Base-by-base conservation (phyloP, 2,113 vertebrate species). In the Ahaetulla prasina region DNA sequence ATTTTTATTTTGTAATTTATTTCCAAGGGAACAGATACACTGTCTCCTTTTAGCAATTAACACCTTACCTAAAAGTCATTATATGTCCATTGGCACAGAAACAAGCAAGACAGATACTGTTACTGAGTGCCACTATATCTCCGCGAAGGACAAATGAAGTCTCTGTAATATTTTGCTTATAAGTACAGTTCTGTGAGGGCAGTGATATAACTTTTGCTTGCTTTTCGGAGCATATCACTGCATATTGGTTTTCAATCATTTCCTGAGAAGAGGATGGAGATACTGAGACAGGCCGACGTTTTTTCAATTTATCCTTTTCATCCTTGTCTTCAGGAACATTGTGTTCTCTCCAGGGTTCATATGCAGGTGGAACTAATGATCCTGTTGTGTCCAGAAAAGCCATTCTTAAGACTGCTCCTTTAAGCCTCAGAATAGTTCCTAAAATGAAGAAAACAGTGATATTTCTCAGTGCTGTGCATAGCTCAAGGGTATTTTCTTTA, bases 31-130 rank as follows among this genome's bases (percentile, higher is more conserved):
- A 84, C 47, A 63, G 23, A 88, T 22, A 43, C 22, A n/a, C 25
- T 60, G 14, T 57, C 12, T 89, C 10, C 45, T 86, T 50, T 90
- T 86, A 60, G 55, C 16, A 90, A 52, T 92, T 52, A 39, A 86
- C 60, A 53, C 85, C 98, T 98, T 97, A 99, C 99, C 99, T 99
- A 96, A 99, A 99, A 93, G 99, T 98, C 99, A 99, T 99, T 96
- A 99, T 99, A 97, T 99, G 99, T 96, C 99, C 99, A 30, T 99
- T 99, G 97, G 99, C 99, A 96, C 99, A 99, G 97, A 99, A 99
- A 96, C 99, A 99, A 50, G 99, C 98, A 96, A 99, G 96, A 94
- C 99, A 99, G 97, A 98, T 97, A 93, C 99, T 98, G 90, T 97
- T 98, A 96, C 97, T 98, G 97, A 99, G 97, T 16, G 98, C 97